These are phyloP conservation scores for Biston stratarius DNA, from an alignment of 2,888 invertebrate species.

Conservation along the genomic window DNA sequence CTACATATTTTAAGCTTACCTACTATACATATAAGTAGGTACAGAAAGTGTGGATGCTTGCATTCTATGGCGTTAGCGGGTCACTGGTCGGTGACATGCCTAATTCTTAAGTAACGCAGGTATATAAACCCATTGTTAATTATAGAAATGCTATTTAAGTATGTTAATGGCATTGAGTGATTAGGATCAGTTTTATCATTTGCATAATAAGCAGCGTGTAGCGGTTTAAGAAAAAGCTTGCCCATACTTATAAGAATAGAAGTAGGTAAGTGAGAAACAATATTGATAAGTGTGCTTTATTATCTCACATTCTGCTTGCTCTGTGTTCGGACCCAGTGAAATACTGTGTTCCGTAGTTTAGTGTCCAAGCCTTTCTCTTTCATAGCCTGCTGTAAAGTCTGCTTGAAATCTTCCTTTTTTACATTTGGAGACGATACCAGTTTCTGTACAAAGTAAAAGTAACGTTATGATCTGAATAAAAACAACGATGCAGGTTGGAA, in stretches of 20 bases:
- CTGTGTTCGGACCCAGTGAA: constrained; percentile 90
- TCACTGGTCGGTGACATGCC: too few species aligned
- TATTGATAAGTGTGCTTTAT: neutral
- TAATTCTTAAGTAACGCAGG: too few species aligned
- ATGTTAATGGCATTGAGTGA: too few species aligned
- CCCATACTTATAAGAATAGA: neutral
- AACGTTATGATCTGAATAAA: neutral
- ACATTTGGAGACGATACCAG: constrained; percentile 92
- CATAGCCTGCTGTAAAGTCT: constrained; percentile 91
- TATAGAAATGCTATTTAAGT: too few species aligned
- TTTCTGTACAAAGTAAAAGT: constrained; percentile 83
- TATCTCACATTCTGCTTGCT: constrained; percentile 75
- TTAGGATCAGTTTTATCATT: neutral
- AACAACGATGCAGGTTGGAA: neutral
- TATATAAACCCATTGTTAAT: too few species aligned
- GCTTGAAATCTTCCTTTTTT: constrained; percentile 92
- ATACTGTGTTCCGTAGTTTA: constrained; percentile 93
- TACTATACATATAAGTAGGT: too few species aligned
- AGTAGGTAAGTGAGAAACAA: neutral
- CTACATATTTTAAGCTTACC: too few species aligned
- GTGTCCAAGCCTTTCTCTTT: constrained; percentile 93
- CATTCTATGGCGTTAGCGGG: too few species aligned
- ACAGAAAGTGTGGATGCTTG: too few species aligned
- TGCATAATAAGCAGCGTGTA: neutral
- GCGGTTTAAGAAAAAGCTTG: neutral